These are phyloP conservation scores for Mactra quadrangularis DNA, from an alignment of 1,140 invertebrate genomes.

Conservation along the genomic window DNA sequence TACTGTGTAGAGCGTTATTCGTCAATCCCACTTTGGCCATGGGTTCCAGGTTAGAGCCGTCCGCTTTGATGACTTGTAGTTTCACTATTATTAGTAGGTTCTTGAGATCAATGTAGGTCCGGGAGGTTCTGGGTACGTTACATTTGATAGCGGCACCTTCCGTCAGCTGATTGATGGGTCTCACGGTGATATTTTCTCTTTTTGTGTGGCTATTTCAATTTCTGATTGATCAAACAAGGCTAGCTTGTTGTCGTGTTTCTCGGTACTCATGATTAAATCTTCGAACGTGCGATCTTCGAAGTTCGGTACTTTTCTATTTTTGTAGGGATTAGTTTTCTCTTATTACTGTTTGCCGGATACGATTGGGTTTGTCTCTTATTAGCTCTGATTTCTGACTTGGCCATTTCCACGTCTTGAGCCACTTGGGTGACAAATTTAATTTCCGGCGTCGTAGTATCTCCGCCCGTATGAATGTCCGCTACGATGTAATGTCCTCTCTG, in stretches of 20 bases:
- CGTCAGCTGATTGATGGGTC: constrained; percentile 33
- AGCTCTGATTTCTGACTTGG: constrained; percentile 26
- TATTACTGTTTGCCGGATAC: neutral
- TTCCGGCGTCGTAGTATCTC: neutral
- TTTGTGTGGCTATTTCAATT: neutral
- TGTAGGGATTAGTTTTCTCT: neutral
- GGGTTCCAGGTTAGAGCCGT: neutral
- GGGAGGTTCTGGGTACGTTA: constrained; percentile 11
- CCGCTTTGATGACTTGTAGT: constrained; percentile 18
- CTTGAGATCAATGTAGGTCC: constrained; percentile 24
- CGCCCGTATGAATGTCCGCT: neutral
- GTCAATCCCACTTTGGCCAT: constrained; percentile 5
- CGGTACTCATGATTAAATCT: neutral
- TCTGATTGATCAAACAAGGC: constrained; percentile 24
- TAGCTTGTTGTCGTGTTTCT: constrained; percentile 19
- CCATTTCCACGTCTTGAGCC: constrained; percentile 19
- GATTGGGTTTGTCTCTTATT: neutral
- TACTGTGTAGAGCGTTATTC: constrained; percentile 30
- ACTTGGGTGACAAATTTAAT: constrained; percentile 23
- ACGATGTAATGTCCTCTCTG: constrained; percentile 13
- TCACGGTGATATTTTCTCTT: constrained; percentile 16
- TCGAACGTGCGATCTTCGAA: neutral
- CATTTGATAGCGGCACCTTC: constrained; percentile 36
- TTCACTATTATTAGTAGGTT: neutral
- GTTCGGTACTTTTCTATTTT: neutral